Percentiles rank a stretch among this genome's conserved stretches.
Conservation (phyloP, 92 coral and sea anemone genomes). For the Porites divaricata region DNA sequence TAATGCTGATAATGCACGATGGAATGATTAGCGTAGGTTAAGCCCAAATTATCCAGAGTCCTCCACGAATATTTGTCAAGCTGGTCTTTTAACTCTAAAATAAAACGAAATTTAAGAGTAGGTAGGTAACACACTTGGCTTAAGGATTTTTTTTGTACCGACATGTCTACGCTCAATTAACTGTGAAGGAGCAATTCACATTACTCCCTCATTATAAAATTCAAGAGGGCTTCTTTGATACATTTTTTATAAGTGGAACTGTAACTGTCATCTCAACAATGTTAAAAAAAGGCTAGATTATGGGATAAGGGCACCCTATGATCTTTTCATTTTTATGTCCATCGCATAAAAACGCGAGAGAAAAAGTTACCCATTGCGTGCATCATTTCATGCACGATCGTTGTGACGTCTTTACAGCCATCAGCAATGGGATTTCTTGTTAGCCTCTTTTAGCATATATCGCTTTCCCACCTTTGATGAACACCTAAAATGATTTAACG, state of each 20-base stretch:
- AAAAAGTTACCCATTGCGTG: slow-evolving; percentile 70
- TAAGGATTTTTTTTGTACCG: no score
- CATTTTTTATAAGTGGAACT: no score
- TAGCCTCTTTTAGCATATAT: slow-evolving; percentile 32
- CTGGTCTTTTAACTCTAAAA: slow-evolving; percentile 64
- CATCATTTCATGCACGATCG: slow-evolving; percentile 68
- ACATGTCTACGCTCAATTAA: no score
- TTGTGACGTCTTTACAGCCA: slow-evolving; percentile 35
- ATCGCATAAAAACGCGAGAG: background rate
- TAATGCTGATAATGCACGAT: slow-evolving; percentile 85
- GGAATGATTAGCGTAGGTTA: slow-evolving; percentile 70
- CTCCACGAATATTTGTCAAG: slow-evolving; percentile 75
- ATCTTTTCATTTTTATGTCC: no score
- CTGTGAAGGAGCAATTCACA: no score
- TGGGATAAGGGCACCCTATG: no score
- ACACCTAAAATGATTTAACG: slow-evolving; percentile 28
- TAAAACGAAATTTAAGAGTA: background rate
- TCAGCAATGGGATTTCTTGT: slow-evolving; percentile 50
- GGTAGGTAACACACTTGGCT: no score
- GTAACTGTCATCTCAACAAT: no score
- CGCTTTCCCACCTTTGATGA: slow-evolving; percentile 51
- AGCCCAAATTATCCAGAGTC: slow-evolving; percentile 67
- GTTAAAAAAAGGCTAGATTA: no score
- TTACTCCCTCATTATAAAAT: no score
- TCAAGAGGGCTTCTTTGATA: no score